phyloP scores from a whole-genome alignment of 2,888 invertebrate genomes.

The Xanthia icteritia region DNA sequence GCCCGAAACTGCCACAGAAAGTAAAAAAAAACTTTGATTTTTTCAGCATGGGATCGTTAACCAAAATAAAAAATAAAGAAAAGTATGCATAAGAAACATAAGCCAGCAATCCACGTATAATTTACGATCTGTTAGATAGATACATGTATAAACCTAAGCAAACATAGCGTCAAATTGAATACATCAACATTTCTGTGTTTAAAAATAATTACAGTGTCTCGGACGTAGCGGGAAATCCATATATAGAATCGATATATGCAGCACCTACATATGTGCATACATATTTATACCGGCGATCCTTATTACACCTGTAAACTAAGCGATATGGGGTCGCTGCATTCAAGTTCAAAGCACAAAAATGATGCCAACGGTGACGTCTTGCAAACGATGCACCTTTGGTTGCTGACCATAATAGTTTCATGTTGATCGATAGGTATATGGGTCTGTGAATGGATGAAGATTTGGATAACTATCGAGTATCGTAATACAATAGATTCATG shows the following conservation, averaged over 20 bases:
- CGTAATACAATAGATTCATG: constrained; percentile 23
- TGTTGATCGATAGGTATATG: constrained; percentile 41
- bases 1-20: neutral
- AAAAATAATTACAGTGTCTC: constrained; percentile 54
- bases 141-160: constrained; percentile 16
- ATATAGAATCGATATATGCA: constrained; percentile 53
- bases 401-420: constrained; percentile 17
- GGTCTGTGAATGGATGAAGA: constrained; percentile 6
- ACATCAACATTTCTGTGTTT: constrained; percentile 40
- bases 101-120: neutral
- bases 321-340: constrained; percentile 59
- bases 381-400: constrained; percentile 36
- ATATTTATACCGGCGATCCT: constrained; percentile 39
- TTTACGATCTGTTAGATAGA: neutral
- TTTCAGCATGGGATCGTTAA: neutral
- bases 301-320: constrained; percentile 60
- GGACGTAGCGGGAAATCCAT: constrained; percentile 45
- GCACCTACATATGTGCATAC: constrained; percentile 14
- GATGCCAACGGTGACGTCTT: no score
- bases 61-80: neutral
- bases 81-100: constrained; percentile 1
- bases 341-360: constrained; percentile 40
- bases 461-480: constrained; percentile 16
- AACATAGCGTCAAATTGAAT: constrained; percentile 29
- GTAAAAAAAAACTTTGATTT: neutral